Evolutionary conservation across 2,113 vertebrate species (phyloP), one percentile per base, ranked within the genome.

Genomic region (Nothobranchius kuhntae): DNA sequence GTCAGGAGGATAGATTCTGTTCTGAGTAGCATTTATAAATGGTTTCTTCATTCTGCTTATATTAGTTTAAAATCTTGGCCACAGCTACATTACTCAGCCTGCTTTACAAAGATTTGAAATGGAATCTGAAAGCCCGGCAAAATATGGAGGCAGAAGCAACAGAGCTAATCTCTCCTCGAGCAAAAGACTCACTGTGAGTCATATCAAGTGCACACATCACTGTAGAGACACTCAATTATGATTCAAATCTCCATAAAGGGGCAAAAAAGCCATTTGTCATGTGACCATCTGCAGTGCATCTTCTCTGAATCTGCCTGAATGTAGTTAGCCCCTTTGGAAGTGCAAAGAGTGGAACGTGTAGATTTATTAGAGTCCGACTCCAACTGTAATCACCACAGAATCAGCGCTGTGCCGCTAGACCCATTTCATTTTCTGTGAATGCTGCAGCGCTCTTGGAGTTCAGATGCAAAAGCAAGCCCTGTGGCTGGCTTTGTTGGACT

Each of bases 161-260:
- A 73, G 78, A 84, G 75, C 86, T 86, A 81, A 78, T 89, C 85
- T 80, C 85, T 87, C 86, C 83, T 80, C 84, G 67, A 78, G 89
- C 86, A 73, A 69, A 68, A 84, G 76, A 84, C 80, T 81, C 85
- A 83, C 75, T 72, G 62, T 91, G 87, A 90, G 75, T 90, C 87
- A 88, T 68, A 86, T 58, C 78, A 72, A 86, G 75, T 78, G 83
- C 80, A 74, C 82, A 77, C 85, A 85, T 86, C 80, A 75, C 78
- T 82, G 81, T 81, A 65, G 82, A 90, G 84, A 88, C 81, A 83
- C 86, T 90, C 89, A 85, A 86, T 91, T 90, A 89, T 87, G 84
- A 90, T 86, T 89, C 86, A 87, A 87, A 89, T 91, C 86, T 89
- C 79, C 89, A 90, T 89, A 88, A 87, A 77, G 81, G 79, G 80